Base-by-base conservation (phyloP, 1,140 invertebrate genomes). In the Eumaeus atala region DNA sequence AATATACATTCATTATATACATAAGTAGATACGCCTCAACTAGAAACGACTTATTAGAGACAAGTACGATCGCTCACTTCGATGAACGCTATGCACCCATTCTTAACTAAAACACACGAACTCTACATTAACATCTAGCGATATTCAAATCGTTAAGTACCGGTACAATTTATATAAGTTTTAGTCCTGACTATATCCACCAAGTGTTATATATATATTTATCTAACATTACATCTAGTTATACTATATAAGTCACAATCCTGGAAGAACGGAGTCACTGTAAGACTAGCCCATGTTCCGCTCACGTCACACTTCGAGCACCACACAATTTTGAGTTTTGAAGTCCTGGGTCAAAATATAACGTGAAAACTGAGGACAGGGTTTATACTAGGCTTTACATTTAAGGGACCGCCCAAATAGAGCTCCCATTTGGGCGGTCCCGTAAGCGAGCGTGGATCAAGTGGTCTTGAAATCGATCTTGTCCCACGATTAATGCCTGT, bases 401-500 rank as follows among this genome's bases (percentile, higher is more conserved):
- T n/a, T n/a, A n/a, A n/a, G n/a, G n/a, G n/a, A n/a, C n/a, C n/a
- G n/a, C n/a, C n/a, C n/a, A n/a, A n/a, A n/a, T n/a, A 66, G 68
- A 67, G 66, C 64, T 66, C 55, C n/a, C 50, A 54, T 51, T 38
- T 47, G 59, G 40, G 21, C 21, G 21, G 16, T 21, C 37, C 52
- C n/a, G 16, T 53, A 21, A 21, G 59, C 35, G 16, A 59, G 54
- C 49, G 62, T 56, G 71, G 73, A 83, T 88, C 86, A 88, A 63
- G 86, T 88, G 73, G 78, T 77, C 59, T 87, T 84, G 64, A 69
- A 87, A 62, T 87, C 86, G 55, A 84, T 77, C 48, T 70, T 72
- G 61, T 88, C 85, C 87, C 85, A 88, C 8, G 85, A 88, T 66
- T 84, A 87, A 63, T 81, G 84, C 56, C 80, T 84, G 48, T 61